Conservation (phyloP, 1,140 invertebrate genomes). For the Reticulitermes speratus region DNA sequence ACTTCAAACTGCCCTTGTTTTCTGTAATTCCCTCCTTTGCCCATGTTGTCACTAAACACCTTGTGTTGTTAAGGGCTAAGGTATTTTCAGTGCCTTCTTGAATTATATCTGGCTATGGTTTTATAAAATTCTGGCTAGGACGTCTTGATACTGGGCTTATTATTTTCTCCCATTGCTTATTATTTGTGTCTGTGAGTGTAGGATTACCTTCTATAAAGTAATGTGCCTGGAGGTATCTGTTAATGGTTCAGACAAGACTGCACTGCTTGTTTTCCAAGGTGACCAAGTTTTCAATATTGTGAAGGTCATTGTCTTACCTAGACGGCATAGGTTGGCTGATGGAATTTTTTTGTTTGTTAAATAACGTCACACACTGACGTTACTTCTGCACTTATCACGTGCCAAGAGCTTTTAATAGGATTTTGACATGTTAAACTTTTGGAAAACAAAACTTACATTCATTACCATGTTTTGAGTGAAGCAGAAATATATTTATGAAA, state of each 20-base stretch:
- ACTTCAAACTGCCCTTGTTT: too few relatives aligned
- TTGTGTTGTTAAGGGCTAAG: too few relatives aligned
- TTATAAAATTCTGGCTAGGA: neutral
- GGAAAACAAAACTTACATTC: too few relatives aligned
- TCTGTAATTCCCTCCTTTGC: too few relatives aligned
- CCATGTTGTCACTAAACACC: too few relatives aligned
- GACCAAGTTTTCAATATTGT: constrained; percentile 5
- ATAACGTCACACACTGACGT: too few relatives aligned
- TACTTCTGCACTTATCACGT: too few relatives aligned
- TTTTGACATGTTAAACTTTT: too few relatives aligned
- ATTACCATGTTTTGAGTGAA: too few relatives aligned
- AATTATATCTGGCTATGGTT: neutral
- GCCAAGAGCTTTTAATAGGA: too few relatives aligned
- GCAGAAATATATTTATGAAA: too few relatives aligned
- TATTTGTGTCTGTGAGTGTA: neutral
- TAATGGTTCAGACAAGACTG: constrained; percentile 5
- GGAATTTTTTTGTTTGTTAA: neutral
- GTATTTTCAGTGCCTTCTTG: neutral
- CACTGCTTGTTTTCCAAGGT: neutral
- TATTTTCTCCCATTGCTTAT: neutral
- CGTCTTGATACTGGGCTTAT: neutral
- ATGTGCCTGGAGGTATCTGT: neutral
- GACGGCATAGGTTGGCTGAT: neutral
- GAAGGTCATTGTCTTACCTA: constrained; percentile 14
- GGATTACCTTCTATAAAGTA: neutral